Conservation (phyloP, 2,113 vertebrate species). For the Serinus canaria region DNA sequence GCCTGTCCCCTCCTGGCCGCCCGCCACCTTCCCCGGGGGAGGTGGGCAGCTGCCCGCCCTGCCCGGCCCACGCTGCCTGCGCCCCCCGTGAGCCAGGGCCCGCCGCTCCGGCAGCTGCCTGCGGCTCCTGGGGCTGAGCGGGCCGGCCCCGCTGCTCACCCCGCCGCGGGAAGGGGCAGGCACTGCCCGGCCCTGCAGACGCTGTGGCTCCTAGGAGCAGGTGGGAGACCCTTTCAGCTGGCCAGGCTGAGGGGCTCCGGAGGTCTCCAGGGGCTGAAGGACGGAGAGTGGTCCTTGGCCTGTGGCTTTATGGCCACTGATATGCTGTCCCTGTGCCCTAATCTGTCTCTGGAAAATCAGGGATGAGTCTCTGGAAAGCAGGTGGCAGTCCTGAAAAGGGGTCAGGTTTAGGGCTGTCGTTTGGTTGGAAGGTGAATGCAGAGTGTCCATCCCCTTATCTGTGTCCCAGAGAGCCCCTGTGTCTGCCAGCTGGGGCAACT, state of each 20-base stretch:
- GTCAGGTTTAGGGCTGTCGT: not conserved
- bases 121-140: not conserved
- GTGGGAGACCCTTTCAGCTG: conserved; percentile 2
- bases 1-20: not conserved
- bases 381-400: not conserved
- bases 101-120: conserved; percentile 27
- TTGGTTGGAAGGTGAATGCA: not conserved
- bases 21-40: not conserved
- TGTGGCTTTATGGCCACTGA: not conserved
- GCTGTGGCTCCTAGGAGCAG: not conserved
- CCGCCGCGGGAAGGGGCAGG: not conserved
- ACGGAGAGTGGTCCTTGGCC: not conserved
- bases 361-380: not conserved
- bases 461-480: not conserved
- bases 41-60: conserved; percentile 1
- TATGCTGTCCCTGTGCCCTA: not conserved
- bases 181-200: not conserved
- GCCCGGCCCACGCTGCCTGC: not conserved
- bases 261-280: not conserved
- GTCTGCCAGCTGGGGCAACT: not conserved
- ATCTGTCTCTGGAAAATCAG: not conserved
- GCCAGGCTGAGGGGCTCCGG: not conserved
- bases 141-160: not conserved
- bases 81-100: not conserved
- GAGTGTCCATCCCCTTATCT: not conserved